Evolutionary conservation across 1,140 invertebrate genomes (phyloP), one percentile per base, ranked within the genome.

Genomic region (Lordiphosa stackelbergi): DNA sequence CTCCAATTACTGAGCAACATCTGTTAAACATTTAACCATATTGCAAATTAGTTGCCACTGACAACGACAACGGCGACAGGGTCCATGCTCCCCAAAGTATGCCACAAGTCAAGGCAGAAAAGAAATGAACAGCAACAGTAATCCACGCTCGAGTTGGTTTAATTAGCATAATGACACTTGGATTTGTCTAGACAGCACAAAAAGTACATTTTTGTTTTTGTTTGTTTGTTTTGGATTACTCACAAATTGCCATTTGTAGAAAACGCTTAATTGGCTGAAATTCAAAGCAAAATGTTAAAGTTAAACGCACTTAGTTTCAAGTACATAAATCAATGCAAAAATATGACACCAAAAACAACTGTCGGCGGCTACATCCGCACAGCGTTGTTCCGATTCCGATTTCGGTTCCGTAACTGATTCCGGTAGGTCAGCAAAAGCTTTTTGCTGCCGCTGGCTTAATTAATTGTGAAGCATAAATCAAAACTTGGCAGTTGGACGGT

Each of bases 81-180:
- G 31, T 69, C 12, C 35, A 24, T n/a, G 53, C 65, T 47, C 53
- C 54, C 46, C 53, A 69, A 69, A 69, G 66, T 68, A 69, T 69
- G 66, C 64, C 19, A 58, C 19, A 31, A 22, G 35, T 35, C 24
- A 19, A 24, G 11, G 11, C 5, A 31, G 9, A 5, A 40, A 13
- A 28, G 22, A 40, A 58, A 54, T 40, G 31, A 60, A 69, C 34
- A 51, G 36, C n/a, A 31, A 13, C 28, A 41, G 28, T 10, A 46
- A 22, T 16, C 36, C 16, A 35, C 45, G 65, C 56, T 49, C 43
- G 52, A 63, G 34, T 55, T 52, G 48, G 53, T 53, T 79, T 66
- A 66, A 81, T 78, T 78, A 73, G 59, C 74, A 55, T 73, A 70
- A 78, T 69, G 75, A 75, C 60, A 69, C 72, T 83, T 72, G 24